These are phyloP conservation scores for Malurus splendens DNA, from an alignment of 2,797 vertebrate species.

Conservation along the genomic window DNA sequence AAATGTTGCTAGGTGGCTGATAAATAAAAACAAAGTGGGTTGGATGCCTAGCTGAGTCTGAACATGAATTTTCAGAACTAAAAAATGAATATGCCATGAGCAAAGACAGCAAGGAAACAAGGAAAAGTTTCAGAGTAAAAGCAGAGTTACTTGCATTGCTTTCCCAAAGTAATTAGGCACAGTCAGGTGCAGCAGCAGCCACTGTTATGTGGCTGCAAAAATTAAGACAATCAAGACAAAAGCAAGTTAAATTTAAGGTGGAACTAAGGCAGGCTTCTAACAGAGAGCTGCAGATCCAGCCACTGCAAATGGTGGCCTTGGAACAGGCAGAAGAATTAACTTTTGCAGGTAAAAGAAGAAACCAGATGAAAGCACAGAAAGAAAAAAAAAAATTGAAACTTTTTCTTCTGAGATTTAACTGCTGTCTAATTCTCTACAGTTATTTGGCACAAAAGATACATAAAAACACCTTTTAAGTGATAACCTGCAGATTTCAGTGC, in stretches of 20 bases:
- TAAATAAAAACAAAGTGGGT: constrained; percentile 69
- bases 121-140: constrained; percentile 52
- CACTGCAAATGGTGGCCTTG: background rate
- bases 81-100: constrained; percentile 39
- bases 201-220: constrained; percentile 40
- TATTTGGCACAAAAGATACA: background rate
- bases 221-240: constrained; percentile 42
- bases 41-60: constrained; percentile 51
- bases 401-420: background rate
- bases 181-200: constrained; percentile 54
- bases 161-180: constrained; percentile 53
- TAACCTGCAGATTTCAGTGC: background rate
- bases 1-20: constrained; percentile 68
- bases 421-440: background rate
- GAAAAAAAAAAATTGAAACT: background rate
- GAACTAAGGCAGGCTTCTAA: background rate
- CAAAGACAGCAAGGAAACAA: constrained; percentile 56
- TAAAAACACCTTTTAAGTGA: background rate
- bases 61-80: constrained; percentile 65
- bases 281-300: background rate
- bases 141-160: constrained; percentile 24
- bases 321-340: background rate
- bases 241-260: constrained; percentile 55
- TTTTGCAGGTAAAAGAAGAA: background rate
- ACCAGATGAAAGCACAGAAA: background rate